These are phyloP conservation scores for Emydocephalus ijimae DNA, from an alignment of 2,113 vertebrate genomes.

Conservation along the genomic window DNA sequence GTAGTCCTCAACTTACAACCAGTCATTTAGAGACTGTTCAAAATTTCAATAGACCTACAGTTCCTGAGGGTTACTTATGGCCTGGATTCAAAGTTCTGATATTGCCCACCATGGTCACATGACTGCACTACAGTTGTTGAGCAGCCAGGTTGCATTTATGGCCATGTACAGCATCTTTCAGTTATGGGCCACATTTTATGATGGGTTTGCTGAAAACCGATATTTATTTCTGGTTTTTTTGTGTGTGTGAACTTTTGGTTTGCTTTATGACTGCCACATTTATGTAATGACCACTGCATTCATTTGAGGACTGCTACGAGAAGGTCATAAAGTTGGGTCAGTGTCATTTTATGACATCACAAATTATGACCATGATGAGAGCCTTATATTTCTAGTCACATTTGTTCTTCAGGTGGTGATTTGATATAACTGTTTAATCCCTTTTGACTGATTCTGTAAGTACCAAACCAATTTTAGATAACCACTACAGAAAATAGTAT, in stretches of 20 bases:
- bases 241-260: not conserved
- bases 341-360: not conserved
- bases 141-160: not conserved
- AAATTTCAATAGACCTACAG: not conserved
- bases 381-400: not conserved
- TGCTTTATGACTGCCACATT: not conserved
- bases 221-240: not conserved
- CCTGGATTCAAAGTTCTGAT: not conserved
- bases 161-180: not conserved
- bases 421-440: not conserved
- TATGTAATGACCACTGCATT: not conserved
- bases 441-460: not conserved
- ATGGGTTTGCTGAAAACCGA: not conserved
- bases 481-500: constrained; percentile 9
- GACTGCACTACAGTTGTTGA: not conserved
- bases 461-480: constrained; percentile 7
- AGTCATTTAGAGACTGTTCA: not conserved
- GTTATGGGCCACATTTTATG: not conserved
- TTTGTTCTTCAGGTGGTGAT: not conserved
- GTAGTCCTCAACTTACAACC: not conserved
- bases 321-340: not conserved
- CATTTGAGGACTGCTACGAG: not conserved
- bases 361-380: not conserved
- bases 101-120: not conserved
- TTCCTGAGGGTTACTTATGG: not conserved